Base-by-base conservation (phyloP, 2,797 vertebrate genomes). In the Hemibagrus guttatus region DNA sequence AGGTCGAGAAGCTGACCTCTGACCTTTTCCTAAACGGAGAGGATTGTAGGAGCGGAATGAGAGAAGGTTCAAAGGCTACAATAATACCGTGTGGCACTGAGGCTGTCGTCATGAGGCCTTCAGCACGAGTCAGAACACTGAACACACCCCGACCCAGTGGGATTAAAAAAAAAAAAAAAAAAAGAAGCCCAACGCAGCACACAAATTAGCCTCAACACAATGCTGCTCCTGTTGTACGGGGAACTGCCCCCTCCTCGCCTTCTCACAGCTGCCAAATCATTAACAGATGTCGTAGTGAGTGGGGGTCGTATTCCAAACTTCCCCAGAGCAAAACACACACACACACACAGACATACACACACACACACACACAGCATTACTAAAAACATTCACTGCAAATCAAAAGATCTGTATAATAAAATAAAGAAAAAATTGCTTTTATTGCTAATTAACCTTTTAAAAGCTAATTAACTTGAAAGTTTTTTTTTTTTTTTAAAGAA, bases 191-290 rank as follows among this genome's bases (percentile, higher is more conserved):
- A 93, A 90, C 92, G 93, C 92, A 58, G 92, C 88, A 91, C 88
- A 75, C 89, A 92, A 95, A 94, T 94, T 91, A 94, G 90, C 92
- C 91, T 92, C 92, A 95, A 93, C 92, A 96, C 95, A 96, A 96
- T 95, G 92, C 91, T 86, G 93, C 95, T 95, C 94, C 94, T 95
- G 94, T 95, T 95, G 92, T 94, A 93, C 91, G 90, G 80, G 91
- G 92, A 93, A 91, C 90, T 85, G 87, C 12, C 91, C 88, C 90
- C 88, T 88, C 91, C 61, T 63, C 35, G 35, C 68, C 56, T 89
- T 92, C 91, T 66, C 82, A 92, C 93, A 93, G 93, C 93, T 93
- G 93, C 92, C 91, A 92, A 95, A 95, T 95, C 92, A 95, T 94
- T 93, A 95, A 90, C 95, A 96, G 94, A 96, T 96, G 95, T 94